Conservation (phyloP, 1,140 invertebrate genomes). For the Drosophila simulans region DNA sequence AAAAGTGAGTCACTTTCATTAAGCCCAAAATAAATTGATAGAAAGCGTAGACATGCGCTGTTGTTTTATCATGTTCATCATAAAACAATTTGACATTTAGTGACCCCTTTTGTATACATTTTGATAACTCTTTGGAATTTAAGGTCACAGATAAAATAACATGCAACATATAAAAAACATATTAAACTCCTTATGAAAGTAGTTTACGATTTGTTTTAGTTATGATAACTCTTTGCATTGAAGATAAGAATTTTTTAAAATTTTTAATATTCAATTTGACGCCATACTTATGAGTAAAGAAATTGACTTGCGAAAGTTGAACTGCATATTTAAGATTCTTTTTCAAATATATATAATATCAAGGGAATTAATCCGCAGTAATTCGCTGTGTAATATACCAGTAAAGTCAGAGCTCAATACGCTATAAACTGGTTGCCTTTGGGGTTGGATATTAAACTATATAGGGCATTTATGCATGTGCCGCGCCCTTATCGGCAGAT, state of each 20-base stretch:
- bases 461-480: neutral
- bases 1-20: slow-evolving; percentile 19
- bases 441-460: neutral
- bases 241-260: too few relatives aligned
- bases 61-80: neutral
- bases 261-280: too few relatives aligned
- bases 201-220: too few relatives aligned
- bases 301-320: too few relatives aligned
- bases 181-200: too few relatives aligned
- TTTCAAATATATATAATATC: too few relatives aligned
- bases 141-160: neutral
- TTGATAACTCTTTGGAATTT: neutral
- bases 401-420: slow-evolving; percentile 8
- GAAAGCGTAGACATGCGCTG: neutral
- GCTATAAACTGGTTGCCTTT: neutral
- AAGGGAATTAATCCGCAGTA: too few relatives aligned
- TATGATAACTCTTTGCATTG: too few relatives aligned
- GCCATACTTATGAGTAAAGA: too few relatives aligned
- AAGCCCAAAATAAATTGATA: slow-evolving; percentile 12
- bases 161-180: too few relatives aligned
- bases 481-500: slow-evolving; percentile 17
- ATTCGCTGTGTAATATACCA: neutral
- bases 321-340: too few relatives aligned
- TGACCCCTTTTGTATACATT: neutral
- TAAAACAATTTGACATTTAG: neutral